These are phyloP conservation scores for Parochlus steinenii DNA, from an alignment of 2,888 invertebrate species.

Conservation along the genomic window DNA sequence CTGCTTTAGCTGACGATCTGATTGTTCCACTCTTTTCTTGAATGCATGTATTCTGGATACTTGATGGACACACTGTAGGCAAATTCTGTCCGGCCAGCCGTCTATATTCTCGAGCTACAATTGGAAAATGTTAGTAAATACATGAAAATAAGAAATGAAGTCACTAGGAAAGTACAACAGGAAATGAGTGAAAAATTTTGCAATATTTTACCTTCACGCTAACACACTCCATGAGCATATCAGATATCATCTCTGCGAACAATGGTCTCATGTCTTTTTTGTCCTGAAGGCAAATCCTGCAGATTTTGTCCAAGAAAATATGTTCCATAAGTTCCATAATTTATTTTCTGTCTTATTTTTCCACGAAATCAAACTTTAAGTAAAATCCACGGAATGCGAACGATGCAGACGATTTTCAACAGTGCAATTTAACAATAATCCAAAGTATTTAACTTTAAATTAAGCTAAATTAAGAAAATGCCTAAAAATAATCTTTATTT, in stretches of 20 bases:
- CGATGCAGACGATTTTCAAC: too few species aligned
- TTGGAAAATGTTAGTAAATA: not conserved
- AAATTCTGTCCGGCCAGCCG: constrained; percentile 41
- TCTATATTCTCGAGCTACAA: constrained; percentile 38
- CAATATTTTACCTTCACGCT: constrained; percentile 36
- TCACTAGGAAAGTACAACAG: not conserved
- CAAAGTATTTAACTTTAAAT: too few species aligned
- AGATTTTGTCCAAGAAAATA: constrained; percentile 44
- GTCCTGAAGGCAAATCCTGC: constrained; percentile 42
- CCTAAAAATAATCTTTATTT: too few species aligned
- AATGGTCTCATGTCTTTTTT: constrained; percentile 49
- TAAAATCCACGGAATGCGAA: too few species aligned
- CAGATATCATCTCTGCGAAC: constrained; percentile 44
- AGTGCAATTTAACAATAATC: too few species aligned
- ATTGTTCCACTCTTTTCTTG: constrained; percentile 40
- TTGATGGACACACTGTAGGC: constrained; percentile 45
- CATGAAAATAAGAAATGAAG: not conserved
- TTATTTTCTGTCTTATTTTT: too few species aligned
- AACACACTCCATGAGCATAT: constrained; percentile 47
- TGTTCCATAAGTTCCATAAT: too few species aligned
- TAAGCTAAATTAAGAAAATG: too few species aligned
- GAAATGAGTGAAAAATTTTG: not conserved
- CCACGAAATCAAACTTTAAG: too few species aligned
- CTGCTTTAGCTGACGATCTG: constrained; percentile 37
- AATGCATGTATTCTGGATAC: constrained; percentile 46